phyloP scores from a whole-genome alignment of 2,113 vertebrate species.

The Ceyx cyanopectus region DNA sequence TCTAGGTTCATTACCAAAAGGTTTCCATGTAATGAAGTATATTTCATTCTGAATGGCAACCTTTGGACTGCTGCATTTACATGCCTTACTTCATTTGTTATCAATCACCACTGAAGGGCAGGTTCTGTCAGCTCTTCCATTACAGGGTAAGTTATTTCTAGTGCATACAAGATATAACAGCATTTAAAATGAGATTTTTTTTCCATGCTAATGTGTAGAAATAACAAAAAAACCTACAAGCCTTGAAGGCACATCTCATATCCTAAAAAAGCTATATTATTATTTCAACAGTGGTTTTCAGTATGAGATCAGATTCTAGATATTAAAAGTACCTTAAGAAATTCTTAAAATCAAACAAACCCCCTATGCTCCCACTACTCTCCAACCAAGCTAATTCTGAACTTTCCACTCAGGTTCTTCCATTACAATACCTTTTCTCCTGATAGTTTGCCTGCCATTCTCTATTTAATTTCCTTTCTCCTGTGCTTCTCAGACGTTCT shows the following conservation, averaged over 20 bases:
- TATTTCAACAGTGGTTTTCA: not conserved
- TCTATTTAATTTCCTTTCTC: not conserved
- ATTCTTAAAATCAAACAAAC: not conserved
- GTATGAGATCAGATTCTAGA: not conserved
- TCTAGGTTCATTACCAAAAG: not conserved
- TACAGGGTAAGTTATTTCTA: not conserved
- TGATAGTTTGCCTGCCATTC: not conserved
- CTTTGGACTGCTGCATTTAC: not conserved
- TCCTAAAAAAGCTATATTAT: not conserved
- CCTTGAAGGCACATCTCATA: not conserved
- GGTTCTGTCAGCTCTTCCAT: constrained; percentile 20
- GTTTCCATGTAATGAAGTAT: not conserved
- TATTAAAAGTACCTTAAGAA: not conserved
- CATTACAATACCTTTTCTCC: not conserved
- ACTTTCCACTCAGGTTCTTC: not conserved
- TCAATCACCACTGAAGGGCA: not conserved
- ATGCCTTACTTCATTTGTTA: not conserved
- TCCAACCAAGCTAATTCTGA: not conserved
- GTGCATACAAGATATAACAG: not conserved
- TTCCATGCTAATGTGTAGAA: not conserved
- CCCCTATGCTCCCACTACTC: not conserved
- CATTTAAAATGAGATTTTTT: not conserved
- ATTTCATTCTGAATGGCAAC: not conserved
- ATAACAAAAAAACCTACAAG: not conserved
- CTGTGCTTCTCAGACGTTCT: not conserved